Percentiles rank a stretch among this genome's conserved stretches.
Conservation (phyloP, 2,797 vertebrate genomes). For the Poeciliopsis turneri region DNA sequence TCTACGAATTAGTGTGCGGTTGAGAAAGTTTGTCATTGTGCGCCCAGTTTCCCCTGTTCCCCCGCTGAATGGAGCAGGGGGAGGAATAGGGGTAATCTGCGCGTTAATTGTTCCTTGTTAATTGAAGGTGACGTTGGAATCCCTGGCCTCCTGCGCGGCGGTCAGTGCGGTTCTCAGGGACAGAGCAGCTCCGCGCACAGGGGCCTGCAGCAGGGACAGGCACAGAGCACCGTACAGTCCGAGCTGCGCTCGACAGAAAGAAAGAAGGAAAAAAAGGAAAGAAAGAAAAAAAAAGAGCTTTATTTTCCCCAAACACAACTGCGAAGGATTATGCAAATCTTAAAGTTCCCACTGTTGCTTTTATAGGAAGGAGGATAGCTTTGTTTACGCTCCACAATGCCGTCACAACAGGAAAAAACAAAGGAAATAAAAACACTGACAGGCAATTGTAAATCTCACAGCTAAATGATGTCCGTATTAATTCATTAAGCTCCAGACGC, state of each 20-base stretch:
- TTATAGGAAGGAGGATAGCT: conserved; percentile 15
- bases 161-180: conserved; percentile 72
- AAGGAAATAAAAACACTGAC: not conserved
- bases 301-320: conserved; percentile 38
- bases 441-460: not conserved
- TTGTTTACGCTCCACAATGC: not conserved
- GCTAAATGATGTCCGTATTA: not conserved
- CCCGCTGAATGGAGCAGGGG: conserved; percentile 63
- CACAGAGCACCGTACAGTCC: conserved; percentile 23
- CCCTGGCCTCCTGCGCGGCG: conserved; percentile 75
- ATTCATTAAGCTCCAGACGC: not conserved
- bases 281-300: not conserved
- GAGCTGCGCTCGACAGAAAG: conserved; percentile 6
- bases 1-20: conserved; percentile 75
- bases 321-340: conserved; percentile 55
- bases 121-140: conserved; percentile 95
- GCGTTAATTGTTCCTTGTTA: conserved; percentile 93
- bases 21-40: conserved; percentile 79
- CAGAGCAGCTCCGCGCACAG: conserved; percentile 31
- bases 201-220: conserved; percentile 55
- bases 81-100: conserved; percentile 84
- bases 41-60: conserved; percentile 69
- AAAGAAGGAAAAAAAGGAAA: not conserved
- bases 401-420: not conserved
- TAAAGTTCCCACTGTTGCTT: conserved; percentile 30